Evolutionary conservation across 2,113 vertebrate species (phyloP).

Genomic region (Myiozetetes cayanensis): DNA sequence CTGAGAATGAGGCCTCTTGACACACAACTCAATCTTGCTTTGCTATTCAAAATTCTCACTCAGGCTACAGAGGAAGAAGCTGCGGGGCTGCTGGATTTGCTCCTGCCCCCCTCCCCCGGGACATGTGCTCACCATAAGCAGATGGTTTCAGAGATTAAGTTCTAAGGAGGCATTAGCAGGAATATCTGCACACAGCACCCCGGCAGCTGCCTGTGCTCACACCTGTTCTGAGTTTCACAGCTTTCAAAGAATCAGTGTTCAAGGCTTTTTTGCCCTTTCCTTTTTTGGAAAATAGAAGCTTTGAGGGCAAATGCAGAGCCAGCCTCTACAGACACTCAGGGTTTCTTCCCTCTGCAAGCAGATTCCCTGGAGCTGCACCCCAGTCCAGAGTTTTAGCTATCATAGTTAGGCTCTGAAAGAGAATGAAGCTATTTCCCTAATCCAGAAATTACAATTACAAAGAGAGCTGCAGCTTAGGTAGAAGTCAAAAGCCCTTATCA

Average conservation of each 20-base stretch:
- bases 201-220: conserved; percentile 66
- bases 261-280: conserved; percentile 31
- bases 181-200: conserved; percentile 57
- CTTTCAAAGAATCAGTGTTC: conserved; percentile 71
- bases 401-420: not conserved
- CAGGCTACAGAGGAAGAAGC: not conserved
- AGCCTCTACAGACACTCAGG: not conserved
- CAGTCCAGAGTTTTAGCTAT: not conserved
- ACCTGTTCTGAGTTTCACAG: conserved; percentile 70
- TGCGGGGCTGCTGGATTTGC: not conserved
- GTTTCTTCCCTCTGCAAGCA: not conserved
- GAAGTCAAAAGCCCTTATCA: not conserved
- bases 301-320: not conserved
- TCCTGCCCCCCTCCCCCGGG: not conserved
- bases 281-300: conserved; percentile 38
- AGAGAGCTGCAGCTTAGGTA: not conserved
- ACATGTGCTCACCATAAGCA: conserved; percentile 66
- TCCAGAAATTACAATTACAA: not conserved
- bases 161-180: conserved; percentile 63
- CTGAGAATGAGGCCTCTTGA: not conserved
- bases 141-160: conserved; percentile 72
- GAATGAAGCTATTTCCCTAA: not conserved
- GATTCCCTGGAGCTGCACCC: not conserved
- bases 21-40: not conserved
- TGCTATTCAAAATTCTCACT: conserved; percentile 10